These are phyloP conservation scores for Steinernema scapterisci DNA, from an alignment of 2,888 invertebrate species.

Conservation along the genomic window DNA sequence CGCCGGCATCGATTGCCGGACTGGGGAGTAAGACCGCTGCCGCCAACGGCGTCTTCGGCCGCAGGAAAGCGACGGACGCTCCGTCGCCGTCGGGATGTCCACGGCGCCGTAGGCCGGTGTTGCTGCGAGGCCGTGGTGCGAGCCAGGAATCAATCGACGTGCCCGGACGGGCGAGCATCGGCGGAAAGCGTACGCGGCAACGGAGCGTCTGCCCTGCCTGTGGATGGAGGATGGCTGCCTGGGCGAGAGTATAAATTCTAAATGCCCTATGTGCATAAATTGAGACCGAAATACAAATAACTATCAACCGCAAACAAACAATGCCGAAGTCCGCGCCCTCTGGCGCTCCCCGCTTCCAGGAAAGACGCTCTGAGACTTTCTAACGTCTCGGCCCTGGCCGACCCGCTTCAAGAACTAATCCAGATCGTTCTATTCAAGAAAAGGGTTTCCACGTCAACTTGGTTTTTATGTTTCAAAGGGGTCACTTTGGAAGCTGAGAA, in stretches of 20 bases:
- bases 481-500: too few relatives aligned
- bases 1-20: neutral
- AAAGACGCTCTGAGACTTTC: too few relatives aligned
- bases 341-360: too few relatives aligned
- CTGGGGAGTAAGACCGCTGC: neutral
- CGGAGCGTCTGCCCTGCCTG: slow-evolving; percentile 3
- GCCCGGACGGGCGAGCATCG: neutral
- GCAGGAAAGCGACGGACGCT: too few relatives aligned
- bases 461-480: too few relatives aligned
- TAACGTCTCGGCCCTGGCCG: too few relatives aligned
- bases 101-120: neutral
- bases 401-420: too few relatives aligned
- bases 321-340: too few relatives aligned
- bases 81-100: neutral
- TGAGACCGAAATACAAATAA: slow-evolving; percentile 23
- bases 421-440: too few relatives aligned
- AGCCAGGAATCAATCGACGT: slow-evolving; percentile 25
- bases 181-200: neutral
- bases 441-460: too few relatives aligned
- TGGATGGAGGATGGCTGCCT: neutral
- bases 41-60: neutral
- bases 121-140: neutral
- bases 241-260: slow-evolving; percentile 17
- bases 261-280: slow-evolving; percentile 27
- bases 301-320: neutral